Base-by-base conservation (phyloP, 2,113 vertebrate genomes). In the Guaruba guarouba region DNA sequence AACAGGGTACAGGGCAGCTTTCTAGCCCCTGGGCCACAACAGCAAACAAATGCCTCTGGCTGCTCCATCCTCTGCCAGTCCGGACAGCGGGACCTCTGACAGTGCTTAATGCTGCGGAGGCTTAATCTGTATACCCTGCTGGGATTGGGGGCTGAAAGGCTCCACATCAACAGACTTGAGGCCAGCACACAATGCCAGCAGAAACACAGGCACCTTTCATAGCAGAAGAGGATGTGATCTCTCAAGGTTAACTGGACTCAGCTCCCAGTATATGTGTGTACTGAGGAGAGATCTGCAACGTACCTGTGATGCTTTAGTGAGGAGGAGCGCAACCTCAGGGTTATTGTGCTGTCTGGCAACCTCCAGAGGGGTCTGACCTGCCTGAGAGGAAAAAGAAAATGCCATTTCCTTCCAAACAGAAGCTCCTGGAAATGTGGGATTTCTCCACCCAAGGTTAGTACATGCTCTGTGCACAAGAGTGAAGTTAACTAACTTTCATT, bases 241-340 rank as follows among this genome's bases (percentile, higher is more conserved):
- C 29, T 39, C 68, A 13, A 9, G 35, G 73, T 51, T 37, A 76
- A 51, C 20, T n/a, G 69, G 17, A 43, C 61, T 88, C 79, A 88
- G 49, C 23, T 62, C 23, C 46, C 5, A 2, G 2, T 14, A 19
- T 48, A 11, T 3, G 11, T n/a, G 43, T 63, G 57, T 12, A 6
- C 0, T 67, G 10, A 25, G 46, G 31, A 75, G n/a, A 74, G 54
- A 84, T 31, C 3, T 74, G 13, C 51, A 86, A 80, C 3, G 0
- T 98, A 99, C 99, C 98, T 99, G 99, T 31, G 99, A 98, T 61
- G 99, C 99, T 97, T 99, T 99, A 68, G 99, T 99, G 87, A 99
- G 98, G 6, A 99, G 98, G 33, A 99, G 98, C 1, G 99, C 99
- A 80, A 99, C 98, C 37, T 99, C 99, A 1, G 99, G 98, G 92